Evolutionary conservation across 2,113 vertebrate genomes (phyloP).

Genomic region (Tetrao urogallus): DNA sequence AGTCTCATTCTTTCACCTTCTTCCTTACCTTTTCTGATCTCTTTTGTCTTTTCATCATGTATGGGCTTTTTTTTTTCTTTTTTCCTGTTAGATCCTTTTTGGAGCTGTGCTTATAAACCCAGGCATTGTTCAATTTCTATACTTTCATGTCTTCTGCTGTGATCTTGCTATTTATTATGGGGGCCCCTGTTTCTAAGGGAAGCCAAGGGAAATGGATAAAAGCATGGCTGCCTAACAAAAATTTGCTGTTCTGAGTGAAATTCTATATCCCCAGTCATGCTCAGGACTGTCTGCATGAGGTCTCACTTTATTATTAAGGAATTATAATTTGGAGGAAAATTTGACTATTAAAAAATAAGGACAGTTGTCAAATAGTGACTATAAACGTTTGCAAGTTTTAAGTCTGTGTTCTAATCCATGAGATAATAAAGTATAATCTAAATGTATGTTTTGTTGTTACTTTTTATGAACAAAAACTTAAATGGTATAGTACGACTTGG

Average conservation of each 20-base stretch:
- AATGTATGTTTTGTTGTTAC: background rate
- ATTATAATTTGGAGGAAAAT: background rate
- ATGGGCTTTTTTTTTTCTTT: background rate
- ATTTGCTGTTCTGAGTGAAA: background rate
- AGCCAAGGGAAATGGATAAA: background rate
- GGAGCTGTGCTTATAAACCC: background rate
- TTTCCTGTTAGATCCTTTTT: background rate
- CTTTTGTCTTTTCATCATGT: background rate
- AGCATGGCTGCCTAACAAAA: background rate
- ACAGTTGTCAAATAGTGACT: background rate
- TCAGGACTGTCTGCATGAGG: background rate
- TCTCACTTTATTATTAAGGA: background rate
- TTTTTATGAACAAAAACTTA: background rate
- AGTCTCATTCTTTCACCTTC: background rate
- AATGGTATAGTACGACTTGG: background rate
- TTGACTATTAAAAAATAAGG: background rate
- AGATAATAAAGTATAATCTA: background rate
- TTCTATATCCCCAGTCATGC: background rate
- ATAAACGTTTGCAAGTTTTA: background rate
- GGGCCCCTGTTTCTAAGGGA: background rate
- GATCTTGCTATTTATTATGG: background rate
- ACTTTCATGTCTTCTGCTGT: background rate
- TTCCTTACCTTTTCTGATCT: background rate
- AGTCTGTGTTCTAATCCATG: background rate
- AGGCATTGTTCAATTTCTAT: background rate